Evolutionary conservation across 2,888 invertebrate genomes (phyloP).

Genomic region (Temnothorax unifasciatus): DNA sequence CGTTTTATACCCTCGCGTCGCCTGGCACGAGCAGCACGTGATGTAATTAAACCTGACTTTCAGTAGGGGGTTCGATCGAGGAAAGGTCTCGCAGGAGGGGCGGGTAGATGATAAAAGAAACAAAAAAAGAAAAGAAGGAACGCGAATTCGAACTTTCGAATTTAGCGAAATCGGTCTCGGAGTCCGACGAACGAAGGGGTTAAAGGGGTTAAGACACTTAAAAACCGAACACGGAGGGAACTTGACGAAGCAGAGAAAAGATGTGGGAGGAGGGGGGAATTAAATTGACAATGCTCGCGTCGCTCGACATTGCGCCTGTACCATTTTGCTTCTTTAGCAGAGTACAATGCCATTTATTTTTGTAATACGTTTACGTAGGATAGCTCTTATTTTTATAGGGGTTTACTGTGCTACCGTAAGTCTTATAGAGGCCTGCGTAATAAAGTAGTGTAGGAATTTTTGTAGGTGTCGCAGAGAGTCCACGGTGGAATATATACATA

Average conservation of each 20-base stretch:
- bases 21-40: conserved; percentile 71
- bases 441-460: conserved; percentile 75
- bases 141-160: conserved; percentile 39
- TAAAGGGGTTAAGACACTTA: conserved; percentile 1
- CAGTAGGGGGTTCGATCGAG: conserved; percentile 52
- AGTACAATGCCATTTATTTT: conserved; percentile 86
- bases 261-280: neutral
- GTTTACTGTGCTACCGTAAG: conserved; percentile 85
- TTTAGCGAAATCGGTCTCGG: conserved; percentile 27
- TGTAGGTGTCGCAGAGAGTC: conserved; percentile 75
- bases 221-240: conserved; percentile 5
- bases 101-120: neutral
- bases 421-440: conserved; percentile 86
- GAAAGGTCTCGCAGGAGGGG: conserved; percentile 3
- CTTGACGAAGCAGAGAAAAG: neutral
- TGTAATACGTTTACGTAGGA: conserved; percentile 86
- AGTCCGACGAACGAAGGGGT: conserved; percentile 21
- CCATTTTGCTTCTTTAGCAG: conserved; percentile 86
- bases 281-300: conserved; percentile 79
- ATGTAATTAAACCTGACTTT: conserved; percentile 72
- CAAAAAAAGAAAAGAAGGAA: neutral
- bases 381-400: conserved; percentile 85
- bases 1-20: conserved; percentile 66
- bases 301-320: conserved; percentile 85
- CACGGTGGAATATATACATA: conserved; percentile 61